phyloP scores from a whole-genome alignment of 2,113 vertebrate species.

The Oostethus manadensis region DNA sequence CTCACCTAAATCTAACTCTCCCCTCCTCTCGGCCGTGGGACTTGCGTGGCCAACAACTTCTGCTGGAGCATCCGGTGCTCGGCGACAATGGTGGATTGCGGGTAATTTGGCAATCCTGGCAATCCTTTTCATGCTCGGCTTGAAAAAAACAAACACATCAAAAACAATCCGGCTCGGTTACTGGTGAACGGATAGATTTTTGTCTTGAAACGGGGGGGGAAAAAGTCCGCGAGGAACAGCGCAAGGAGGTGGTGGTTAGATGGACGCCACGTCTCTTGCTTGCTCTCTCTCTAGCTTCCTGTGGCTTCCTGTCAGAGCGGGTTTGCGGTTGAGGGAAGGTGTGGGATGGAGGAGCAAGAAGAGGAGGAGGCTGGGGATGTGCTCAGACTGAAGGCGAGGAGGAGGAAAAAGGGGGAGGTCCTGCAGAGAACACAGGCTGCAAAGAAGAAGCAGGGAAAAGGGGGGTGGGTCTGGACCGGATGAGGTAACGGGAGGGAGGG shows the following conservation, averaged over 20 bases:
- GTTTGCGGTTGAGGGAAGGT: conserved; percentile 10
- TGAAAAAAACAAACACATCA: conserved; percentile 32
- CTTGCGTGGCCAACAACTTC: conserved; percentile 74
- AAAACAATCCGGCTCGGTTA: conserved; percentile 52
- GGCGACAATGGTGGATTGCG: conserved; percentile 66
- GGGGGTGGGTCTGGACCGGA: conserved; percentile 58
- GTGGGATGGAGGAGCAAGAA: conserved; percentile 2
- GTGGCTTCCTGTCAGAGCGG: conserved; percentile 6
- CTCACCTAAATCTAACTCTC: conserved; percentile 8
- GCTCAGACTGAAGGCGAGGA: conserved; percentile 4
- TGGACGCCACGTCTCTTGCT: too few species aligned
- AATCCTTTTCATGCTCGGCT: conserved; percentile 77
- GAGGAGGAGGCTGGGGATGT: conserved; percentile 1
- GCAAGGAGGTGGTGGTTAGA: conserved; percentile 19
- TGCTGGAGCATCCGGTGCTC: conserved; percentile 73
- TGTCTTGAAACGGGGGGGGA: conserved; percentile 42
- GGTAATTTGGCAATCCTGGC: conserved; percentile 73
- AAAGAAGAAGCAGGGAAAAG: not conserved
- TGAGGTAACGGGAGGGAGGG: conserved; percentile 40
- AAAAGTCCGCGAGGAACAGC: conserved; percentile 56
- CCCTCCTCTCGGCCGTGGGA: conserved; percentile 26
- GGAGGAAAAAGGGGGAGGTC: conserved; percentile 9
- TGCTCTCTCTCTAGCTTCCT: not conserved
- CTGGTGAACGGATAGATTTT: conserved; percentile 48
- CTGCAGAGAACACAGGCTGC: conserved; percentile 1